Conservation (phyloP, 2,888 invertebrate species). For the Platynereis dumerilii region DNA sequence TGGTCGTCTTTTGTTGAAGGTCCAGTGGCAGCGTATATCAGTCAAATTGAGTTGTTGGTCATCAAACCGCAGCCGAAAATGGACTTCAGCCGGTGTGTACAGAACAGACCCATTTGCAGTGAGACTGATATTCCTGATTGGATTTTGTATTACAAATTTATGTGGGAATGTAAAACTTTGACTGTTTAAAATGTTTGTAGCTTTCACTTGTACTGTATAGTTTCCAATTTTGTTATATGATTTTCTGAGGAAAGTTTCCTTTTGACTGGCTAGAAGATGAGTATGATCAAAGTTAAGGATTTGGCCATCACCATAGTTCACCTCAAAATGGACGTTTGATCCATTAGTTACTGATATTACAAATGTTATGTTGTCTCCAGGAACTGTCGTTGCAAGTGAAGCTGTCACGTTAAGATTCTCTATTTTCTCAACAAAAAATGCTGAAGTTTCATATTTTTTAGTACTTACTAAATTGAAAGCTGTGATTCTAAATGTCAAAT, state of each 20-base stretch:
- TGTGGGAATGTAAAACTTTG: background rate
- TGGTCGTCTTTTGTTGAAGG: background rate
- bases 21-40: background rate
- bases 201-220: background rate
- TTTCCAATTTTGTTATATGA: slow-evolving; percentile 6
- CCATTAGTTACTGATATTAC: background rate
- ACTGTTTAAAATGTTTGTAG: background rate
- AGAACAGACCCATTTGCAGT: background rate
- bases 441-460: background rate
- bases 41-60: background rate
- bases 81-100: background rate
- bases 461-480: background rate
- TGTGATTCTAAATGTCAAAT: background rate
- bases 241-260: background rate
- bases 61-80: background rate
- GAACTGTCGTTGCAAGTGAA: background rate
- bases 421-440: background rate
- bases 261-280: background rate
- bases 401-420: background rate
- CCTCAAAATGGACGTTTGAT: background rate
- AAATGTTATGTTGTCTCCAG: background rate
- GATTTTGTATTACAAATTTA: background rate
- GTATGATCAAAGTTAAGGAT: background rate
- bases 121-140: background rate
- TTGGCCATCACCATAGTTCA: background rate